phyloP scores from a whole-genome alignment of 2,113 vertebrate species.

The Crocuta crocuta region DNA sequence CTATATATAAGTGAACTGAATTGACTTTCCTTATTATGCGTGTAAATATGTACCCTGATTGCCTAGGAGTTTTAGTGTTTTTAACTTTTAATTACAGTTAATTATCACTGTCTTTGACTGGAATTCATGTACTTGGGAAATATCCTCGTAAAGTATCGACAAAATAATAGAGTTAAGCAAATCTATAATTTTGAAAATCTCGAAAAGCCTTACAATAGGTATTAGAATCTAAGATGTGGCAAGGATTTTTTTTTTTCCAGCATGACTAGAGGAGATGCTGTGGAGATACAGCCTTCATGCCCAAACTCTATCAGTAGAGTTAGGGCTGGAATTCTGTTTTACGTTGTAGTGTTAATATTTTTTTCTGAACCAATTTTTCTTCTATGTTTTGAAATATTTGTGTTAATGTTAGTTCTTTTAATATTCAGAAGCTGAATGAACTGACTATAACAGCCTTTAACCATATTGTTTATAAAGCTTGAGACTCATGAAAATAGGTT shows the following conservation, averaged over 20 bases:
- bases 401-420: slow-evolving; percentile 30
- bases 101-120: slow-evolving; percentile 20
- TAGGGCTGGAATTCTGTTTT: slow-evolving; percentile 46
- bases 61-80: slow-evolving; percentile 51
- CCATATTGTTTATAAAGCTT: slow-evolving; percentile 23
- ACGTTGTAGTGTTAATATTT: not conserved
- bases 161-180: not conserved
- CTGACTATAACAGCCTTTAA: not conserved
- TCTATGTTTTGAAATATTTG: not conserved
- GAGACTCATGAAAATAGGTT: slow-evolving; percentile 3
- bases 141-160: not conserved
- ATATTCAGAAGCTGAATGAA: slow-evolving; percentile 11
- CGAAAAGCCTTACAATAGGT: not conserved
- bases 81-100: slow-evolving; percentile 25
- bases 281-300: not conserved
- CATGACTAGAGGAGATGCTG: not conserved
- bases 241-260: not conserved
- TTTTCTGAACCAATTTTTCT: not conserved
- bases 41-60: not conserved
- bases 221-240: not conserved
- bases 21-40: not conserved
- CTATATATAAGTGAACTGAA: not conserved
- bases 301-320: not conserved
- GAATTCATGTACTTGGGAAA: not conserved
- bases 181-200: slow-evolving; percentile 40